phyloP scores from a whole-genome alignment of 2,113 vertebrate species.

The Colinus virginianus region DNA sequence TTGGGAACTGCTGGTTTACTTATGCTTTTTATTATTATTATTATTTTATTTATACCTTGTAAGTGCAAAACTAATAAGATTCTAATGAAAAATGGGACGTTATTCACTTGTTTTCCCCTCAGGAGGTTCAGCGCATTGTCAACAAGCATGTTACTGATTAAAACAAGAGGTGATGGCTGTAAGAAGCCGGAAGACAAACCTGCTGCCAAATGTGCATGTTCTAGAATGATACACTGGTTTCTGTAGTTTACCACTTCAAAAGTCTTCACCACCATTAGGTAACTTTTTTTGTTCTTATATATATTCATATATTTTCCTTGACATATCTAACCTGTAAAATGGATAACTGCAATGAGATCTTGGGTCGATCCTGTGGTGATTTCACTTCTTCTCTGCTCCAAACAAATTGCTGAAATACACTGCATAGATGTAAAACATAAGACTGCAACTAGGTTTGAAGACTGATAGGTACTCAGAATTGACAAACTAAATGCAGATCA shows the following conservation, averaged over 20 bases:
- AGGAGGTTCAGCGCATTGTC: background rate
- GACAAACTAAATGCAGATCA: background rate
- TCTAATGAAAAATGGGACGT: conserved; percentile 44
- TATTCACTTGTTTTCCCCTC: background rate
- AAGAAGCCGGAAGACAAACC: conserved; percentile 20
- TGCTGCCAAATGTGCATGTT: background rate
- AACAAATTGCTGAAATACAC: background rate
- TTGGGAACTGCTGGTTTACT: background rate
- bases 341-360: background rate
- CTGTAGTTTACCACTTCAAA: background rate
- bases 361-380: background rate
- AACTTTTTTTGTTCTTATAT: background rate
- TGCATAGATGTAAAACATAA: background rate
- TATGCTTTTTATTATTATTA: background rate
- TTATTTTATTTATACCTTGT: conserved; percentile 29
- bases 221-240: background rate
- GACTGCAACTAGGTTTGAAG: background rate
- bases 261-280: background rate
- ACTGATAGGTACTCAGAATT: rapidly evolving
- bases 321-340: background rate
- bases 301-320: background rate
- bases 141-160: conserved; percentile 25
- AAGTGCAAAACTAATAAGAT: conserved; percentile 51
- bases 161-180: conserved; percentile 35
- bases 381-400: background rate